A percentile compares a stretch with the other conserved stretches of the same genome.
Conservation (phyloP, 2,113 vertebrate species). For the Emydura subglobosa region DNA sequence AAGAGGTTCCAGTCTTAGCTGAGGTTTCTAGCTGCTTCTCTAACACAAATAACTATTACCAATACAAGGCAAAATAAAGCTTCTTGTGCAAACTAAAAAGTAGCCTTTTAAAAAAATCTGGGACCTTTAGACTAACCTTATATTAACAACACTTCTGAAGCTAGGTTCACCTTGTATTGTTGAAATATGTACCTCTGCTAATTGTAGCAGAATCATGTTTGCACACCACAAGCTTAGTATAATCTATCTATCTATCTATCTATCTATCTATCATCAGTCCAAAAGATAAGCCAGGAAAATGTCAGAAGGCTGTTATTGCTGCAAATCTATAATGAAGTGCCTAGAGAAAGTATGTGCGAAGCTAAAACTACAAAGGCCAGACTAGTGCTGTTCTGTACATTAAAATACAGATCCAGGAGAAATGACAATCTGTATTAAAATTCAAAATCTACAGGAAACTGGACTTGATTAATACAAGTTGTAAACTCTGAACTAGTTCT, state of each 20-base stretch:
- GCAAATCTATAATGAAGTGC: slow-evolving; percentile 19
- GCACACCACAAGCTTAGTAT: not conserved
- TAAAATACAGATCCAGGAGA: slow-evolving; percentile 33
- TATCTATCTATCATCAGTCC: not conserved
- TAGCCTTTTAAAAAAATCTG: not conserved
- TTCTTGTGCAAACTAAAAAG: not conserved
- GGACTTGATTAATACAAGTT: slow-evolving; percentile 60
- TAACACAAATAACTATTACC: not conserved
- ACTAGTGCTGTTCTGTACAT: slow-evolving; percentile 18
- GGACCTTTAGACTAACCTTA: not conserved
- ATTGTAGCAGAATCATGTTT: not conserved
- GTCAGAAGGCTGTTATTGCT: not conserved
- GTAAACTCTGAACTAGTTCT: slow-evolving; percentile 43
- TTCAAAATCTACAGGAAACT: slow-evolving; percentile 40
- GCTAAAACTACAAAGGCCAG: slow-evolving; percentile 33
- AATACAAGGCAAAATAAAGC: not conserved
- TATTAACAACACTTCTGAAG: not conserved
- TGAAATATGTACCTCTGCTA: not conserved
- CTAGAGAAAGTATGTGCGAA: not conserved
- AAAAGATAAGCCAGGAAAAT: not conserved
- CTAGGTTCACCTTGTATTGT: not conserved
- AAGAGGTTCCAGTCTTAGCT: not conserved
- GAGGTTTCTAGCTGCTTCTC: not conserved
- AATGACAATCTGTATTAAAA: slow-evolving; percentile 22
- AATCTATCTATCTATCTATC: not conserved